phyloP scores from a whole-genome alignment of 53 echinoderm and acorn worm genomes.

The Temnopleurus reevesii region DNA sequence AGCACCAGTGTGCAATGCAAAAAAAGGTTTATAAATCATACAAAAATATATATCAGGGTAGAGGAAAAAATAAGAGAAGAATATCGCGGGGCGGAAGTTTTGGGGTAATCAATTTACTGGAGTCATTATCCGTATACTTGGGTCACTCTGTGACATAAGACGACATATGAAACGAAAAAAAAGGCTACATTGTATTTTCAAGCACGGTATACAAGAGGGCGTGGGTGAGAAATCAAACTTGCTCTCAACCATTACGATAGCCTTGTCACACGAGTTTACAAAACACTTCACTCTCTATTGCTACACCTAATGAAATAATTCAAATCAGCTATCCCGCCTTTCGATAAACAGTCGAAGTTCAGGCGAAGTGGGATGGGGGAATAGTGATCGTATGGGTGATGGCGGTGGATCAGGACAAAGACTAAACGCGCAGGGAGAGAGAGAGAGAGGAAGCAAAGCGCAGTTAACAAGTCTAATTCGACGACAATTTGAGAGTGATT shows the following conservation, averaged over 20 bases:
- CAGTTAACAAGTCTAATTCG: neutral
- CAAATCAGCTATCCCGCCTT: conserved; percentile 30
- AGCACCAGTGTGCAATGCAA: too few relatives aligned
- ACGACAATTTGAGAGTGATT: conserved; percentile 22
- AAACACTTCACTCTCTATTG: conserved; percentile 11
- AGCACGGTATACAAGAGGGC: neutral
- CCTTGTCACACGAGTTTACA: conserved; percentile 36
- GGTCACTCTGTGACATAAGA: neutral
- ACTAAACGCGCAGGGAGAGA: neutral
- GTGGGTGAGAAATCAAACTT: neutral
- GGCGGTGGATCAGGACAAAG: neutral
- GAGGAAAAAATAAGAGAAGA: neutral
- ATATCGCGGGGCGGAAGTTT: neutral
- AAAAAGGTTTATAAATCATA: too few relatives aligned
- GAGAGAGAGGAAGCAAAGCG: neutral
- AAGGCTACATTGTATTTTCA: neutral
- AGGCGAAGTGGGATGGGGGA: neutral
- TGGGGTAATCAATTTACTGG: neutral
- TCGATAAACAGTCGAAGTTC: conserved; percentile 20
- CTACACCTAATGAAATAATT: conserved; percentile 32
- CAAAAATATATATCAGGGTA: too few relatives aligned
- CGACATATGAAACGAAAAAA: neutral
- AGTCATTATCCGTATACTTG: neutral
- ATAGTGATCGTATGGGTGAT: neutral
- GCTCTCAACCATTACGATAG: conserved; percentile 9